A percentile compares a stretch with the other conserved stretches of the same genome.
Evolutionary conservation across 2,888 invertebrate species (phyloP).

Genomic region (Apeira syringaria): DNA sequence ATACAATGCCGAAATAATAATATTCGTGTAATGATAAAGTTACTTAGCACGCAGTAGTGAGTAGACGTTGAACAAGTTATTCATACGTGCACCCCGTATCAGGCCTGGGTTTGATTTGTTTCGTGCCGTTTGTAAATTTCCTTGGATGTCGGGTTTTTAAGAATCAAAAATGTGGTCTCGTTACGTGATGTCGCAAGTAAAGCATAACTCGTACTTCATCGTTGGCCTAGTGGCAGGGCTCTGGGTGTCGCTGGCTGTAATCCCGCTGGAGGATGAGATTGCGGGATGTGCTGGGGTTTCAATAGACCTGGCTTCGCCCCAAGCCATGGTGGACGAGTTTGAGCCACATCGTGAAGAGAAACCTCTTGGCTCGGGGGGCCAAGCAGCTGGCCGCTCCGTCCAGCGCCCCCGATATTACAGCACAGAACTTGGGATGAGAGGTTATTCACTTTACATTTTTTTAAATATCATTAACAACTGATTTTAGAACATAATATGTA

Average conservation of each 20-base stretch:
- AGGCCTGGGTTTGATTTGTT: too few relatives aligned
- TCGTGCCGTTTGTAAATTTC: too few relatives aligned
- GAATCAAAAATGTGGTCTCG: constrained; percentile 63
- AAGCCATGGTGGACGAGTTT: constrained; percentile 53
- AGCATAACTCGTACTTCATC: constrained; percentile 83
- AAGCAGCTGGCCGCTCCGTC: constrained; percentile 73
- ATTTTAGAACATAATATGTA: too few relatives aligned
- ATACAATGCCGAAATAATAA: too few relatives aligned
- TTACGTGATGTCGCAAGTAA: constrained; percentile 73
- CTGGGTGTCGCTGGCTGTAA: constrained; percentile 77
- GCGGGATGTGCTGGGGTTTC: constrained; percentile 34
- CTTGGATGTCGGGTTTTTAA: background rate
- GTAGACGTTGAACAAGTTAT: too few relatives aligned
- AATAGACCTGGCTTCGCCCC: constrained; percentile 21
- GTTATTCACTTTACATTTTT: constrained; percentile 36
- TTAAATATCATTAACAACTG: too few relatives aligned
- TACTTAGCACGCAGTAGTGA: too few relatives aligned
- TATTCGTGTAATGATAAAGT: too few relatives aligned
- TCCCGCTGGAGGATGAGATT: constrained; percentile 69
- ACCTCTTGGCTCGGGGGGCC: constrained; percentile 47
- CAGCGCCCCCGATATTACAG: constrained; percentile 96
- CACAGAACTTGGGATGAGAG: constrained; percentile 95
- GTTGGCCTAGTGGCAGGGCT: constrained; percentile 82
- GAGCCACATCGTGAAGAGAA: constrained; percentile 67
- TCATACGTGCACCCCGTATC: too few relatives aligned